Evolutionary conservation across 64 coral and sea anemone species (phyloP).

Genomic region (Dendronephthya gigantea): DNA sequence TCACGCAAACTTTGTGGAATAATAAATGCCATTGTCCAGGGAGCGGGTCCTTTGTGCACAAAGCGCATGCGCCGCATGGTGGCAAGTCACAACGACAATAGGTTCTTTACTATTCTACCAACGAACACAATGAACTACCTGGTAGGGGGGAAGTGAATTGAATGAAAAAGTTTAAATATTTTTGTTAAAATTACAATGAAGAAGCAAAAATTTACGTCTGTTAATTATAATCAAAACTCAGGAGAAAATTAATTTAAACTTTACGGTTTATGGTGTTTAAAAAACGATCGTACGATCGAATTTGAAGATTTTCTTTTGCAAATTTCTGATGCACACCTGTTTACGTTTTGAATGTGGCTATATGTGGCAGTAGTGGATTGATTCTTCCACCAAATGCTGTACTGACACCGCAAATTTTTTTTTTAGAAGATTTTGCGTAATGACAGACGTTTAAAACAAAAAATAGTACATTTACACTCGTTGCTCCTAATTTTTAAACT

Average conservation of each 20-base stretch:
- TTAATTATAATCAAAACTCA: neutral
- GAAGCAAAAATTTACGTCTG: neutral
- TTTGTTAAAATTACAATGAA: neutral
- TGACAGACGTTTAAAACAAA: too few species aligned
- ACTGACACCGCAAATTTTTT: neutral
- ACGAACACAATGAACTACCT: neutral
- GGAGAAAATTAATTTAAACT: neutral
- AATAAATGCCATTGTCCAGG: neutral
- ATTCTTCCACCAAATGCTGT: neutral
- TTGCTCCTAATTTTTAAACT: too few species aligned
- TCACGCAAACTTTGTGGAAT: neutral
- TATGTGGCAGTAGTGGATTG: neutral
- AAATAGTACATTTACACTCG: too few species aligned
- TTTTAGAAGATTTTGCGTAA: too few species aligned
- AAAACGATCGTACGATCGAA: neutral
- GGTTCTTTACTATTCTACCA: neutral
- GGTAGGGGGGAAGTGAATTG: neutral
- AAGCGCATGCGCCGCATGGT: neutral
- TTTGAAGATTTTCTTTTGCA: neutral
- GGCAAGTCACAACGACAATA: neutral
- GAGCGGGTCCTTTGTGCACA: neutral
- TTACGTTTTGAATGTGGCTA: neutral
- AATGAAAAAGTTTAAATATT: neutral
- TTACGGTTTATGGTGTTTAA: neutral
- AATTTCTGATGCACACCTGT: neutral